Evolutionary conservation across 30 jellyfish, hydroid and myxozoan species (phyloP).

Genomic region (Pseudorhiza aurosa): DNA sequence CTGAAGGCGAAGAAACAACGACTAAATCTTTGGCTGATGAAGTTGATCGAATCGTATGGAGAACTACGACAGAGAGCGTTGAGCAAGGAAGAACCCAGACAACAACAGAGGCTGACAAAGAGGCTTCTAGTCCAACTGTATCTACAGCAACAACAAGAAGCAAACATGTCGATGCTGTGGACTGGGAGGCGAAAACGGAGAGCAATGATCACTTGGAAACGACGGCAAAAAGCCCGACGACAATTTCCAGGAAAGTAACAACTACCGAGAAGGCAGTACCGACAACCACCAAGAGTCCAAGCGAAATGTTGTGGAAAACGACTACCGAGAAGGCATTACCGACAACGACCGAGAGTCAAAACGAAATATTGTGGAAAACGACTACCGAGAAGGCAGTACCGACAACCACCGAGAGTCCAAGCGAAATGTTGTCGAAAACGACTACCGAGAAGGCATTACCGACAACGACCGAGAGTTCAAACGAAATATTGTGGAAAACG

Average conservation of each 20-base stretch:
- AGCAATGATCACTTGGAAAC: not conserved
- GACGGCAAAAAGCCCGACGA: conserved; percentile 20
- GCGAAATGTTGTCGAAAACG: not conserved
- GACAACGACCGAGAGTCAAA: conserved; percentile 5
- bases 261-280: conserved; percentile 1
- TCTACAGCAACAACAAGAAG: conserved; percentile 22
- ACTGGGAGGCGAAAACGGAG: not conserved
- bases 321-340: conserved; percentile 14
- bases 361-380: conserved; percentile 2
- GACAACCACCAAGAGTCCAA: conserved; percentile 20
- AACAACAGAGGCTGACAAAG: not conserved
- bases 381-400: conserved; percentile 10
- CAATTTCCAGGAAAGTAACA: not conserved
- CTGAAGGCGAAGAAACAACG: conserved; percentile 1
- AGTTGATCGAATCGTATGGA: not conserved
- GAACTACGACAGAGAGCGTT: conserved; percentile 1
- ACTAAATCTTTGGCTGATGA: not conserved
- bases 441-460: conserved; percentile 10
- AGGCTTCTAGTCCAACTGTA: not conserved
- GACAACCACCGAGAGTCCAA: not conserved
- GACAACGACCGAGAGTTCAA: no score
- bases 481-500: not conserved
- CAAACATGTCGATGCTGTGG: conserved; percentile 3
- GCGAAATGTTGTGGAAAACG: not conserved
- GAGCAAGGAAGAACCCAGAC: conserved; percentile 10